These are phyloP conservation scores for Mechanitis messenoides DNA, from an alignment of 2,888 invertebrate genomes.

Conservation along the genomic window DNA sequence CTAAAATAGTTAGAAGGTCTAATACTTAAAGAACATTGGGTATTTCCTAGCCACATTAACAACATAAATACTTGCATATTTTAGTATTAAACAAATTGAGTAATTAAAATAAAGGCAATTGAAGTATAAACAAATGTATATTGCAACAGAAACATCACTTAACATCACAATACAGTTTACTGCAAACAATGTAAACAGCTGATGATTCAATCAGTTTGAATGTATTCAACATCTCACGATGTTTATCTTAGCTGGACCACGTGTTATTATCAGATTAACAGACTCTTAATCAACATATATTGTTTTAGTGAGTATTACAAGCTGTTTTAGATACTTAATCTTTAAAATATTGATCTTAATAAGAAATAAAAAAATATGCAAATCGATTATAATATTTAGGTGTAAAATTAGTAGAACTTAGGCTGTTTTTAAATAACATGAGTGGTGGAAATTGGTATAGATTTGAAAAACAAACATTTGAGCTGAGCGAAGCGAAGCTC, in stretches of 20 bases:
- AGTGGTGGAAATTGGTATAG: too few species aligned
- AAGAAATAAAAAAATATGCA: background rate
- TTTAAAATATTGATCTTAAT: background rate
- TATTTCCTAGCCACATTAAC: background rate
- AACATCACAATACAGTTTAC: background rate
- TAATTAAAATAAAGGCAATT: background rate
- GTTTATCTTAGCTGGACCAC: background rate
- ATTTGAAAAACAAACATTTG: too few species aligned
- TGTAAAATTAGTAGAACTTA: too few species aligned
- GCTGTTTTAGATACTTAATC: background rate
- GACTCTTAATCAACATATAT: background rate
- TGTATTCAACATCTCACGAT: background rate
- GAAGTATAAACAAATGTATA: background rate
- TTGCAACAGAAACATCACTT: background rate
- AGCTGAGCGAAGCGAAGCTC: too few species aligned
- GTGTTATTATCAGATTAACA: background rate
- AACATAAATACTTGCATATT: background rate
- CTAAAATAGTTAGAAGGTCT: background rate
- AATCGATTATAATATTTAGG: too few species aligned
- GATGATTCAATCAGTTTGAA: slow-evolving; percentile 1
- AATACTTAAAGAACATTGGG: background rate
- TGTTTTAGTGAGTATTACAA: background rate
- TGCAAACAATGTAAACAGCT: background rate
- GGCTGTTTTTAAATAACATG: too few species aligned
- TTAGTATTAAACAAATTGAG: background rate